These are phyloP conservation scores for Noctua comes DNA, from an alignment of 2,888 invertebrate genomes.

Conservation along the genomic window DNA sequence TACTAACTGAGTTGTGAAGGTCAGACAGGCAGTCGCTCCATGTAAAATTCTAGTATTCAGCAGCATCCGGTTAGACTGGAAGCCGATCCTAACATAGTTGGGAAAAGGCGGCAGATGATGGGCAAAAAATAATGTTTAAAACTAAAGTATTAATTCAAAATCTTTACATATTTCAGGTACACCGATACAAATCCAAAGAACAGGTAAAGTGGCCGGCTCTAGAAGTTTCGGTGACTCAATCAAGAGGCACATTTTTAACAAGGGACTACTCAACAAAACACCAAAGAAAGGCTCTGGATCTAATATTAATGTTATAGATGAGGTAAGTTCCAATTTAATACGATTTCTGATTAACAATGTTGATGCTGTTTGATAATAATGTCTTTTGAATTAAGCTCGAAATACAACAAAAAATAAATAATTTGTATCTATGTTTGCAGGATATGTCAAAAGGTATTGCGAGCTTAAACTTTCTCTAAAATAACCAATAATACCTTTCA, in stretches of 20 bases:
- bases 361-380: slow-evolving; percentile 8
- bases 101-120: neutral
- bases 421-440: slow-evolving; percentile 12
- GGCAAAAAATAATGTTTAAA: neutral
- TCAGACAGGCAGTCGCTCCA: neutral
- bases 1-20: neutral
- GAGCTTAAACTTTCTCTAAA: slow-evolving; percentile 18
- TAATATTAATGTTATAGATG: slow-evolving; percentile 82
- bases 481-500: slow-evolving; percentile 37
- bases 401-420: neutral
- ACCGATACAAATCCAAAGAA: slow-evolving; percentile 92
- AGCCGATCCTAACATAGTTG: neutral
- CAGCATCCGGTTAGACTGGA: neutral
- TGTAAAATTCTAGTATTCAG: neutral
- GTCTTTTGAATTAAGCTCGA: slow-evolving; percentile 25
- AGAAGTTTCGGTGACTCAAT: slow-evolving; percentile 95
- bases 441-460: slow-evolving; percentile 25
- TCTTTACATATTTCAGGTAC: slow-evolving; percentile 88
- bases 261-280: slow-evolving; percentile 90
- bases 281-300: slow-evolving; percentile 88
- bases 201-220: slow-evolving; percentile 90
- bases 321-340: slow-evolving; percentile 73
- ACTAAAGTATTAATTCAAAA: neutral
- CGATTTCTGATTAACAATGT: slow-evolving; percentile 27
- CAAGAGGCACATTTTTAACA: slow-evolving; percentile 96